A percentile compares a stretch with the other conserved stretches of the same genome.
These are phyloP conservation scores for Prionailurus bengalensis DNA, from an alignment of 2,113 vertebrate genomes.

Conservation along the genomic window DNA sequence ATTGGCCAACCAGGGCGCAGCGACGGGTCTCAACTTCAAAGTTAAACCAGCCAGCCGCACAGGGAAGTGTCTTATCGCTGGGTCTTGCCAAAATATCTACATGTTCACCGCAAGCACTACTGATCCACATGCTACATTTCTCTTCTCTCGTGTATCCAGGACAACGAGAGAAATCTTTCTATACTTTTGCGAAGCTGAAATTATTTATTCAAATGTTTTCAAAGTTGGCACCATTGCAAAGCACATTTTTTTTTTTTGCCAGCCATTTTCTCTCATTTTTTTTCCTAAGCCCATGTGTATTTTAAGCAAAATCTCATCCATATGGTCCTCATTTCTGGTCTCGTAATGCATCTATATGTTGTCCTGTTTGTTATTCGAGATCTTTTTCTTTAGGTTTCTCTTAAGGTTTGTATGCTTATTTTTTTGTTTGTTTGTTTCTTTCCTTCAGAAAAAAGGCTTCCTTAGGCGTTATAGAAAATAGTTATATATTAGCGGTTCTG, in stretches of 20 bases:
- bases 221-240: slow-evolving; percentile 25
- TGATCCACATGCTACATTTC: accelerated
- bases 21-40: background rate
- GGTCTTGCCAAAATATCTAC: accelerated
- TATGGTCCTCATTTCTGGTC: slow-evolving; percentile 28
- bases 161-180: background rate
- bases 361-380: background rate
- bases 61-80: accelerated
- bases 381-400: background rate
- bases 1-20: accelerated
- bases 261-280: background rate
- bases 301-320: slow-evolving; percentile 56
- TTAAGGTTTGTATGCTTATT: background rate
- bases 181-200: background rate
- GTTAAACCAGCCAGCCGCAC: accelerated
- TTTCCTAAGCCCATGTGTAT: background rate
- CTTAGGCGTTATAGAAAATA: background rate
- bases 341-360: slow-evolving; percentile 13
- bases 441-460: background rate
- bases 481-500: background rate
- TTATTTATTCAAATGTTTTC: slow-evolving; percentile 58
- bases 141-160: background rate
- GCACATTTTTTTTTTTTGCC: background rate
- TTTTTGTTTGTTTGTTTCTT: background rate
- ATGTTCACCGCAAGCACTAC: accelerated